Evolutionary conservation across 2,888 invertebrate genomes (phyloP).

Genomic region (Aricia artaxerxes): DNA sequence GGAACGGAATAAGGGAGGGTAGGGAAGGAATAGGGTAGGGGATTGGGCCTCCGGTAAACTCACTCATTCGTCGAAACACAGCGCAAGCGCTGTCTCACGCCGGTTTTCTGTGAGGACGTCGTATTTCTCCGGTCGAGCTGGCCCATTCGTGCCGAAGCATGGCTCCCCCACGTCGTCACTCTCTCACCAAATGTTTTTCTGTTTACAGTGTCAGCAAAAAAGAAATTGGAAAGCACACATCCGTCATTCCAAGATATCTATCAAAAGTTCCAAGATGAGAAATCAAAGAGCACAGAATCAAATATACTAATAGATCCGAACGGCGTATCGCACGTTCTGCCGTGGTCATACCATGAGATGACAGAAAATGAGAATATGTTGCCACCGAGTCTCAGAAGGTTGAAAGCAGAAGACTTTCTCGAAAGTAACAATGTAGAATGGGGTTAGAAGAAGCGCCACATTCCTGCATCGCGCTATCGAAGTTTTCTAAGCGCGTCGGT

Average conservation of each 20-base stretch:
- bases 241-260: conserved; percentile 64
- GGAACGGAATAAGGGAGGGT: too few species aligned
- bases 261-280: conserved; percentile 56
- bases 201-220: conserved; percentile 57
- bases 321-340: conserved; percentile 66
- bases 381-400: conserved; percentile 82
- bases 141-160: too few species aligned
- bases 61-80: too few species aligned
- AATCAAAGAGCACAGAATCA: conserved; percentile 44
- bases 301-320: conserved; percentile 57
- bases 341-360: conserved; percentile 78
- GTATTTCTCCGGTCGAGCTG: too few species aligned
- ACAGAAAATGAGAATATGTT: conserved; percentile 73
- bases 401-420: conserved; percentile 76
- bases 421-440: conserved; percentile 76
- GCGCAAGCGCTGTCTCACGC: too few species aligned
- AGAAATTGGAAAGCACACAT: conserved; percentile 42
- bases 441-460: conserved; percentile 56
- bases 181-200: background rate
- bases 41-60: too few species aligned
- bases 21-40: too few species aligned
- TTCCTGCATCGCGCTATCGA: too few species aligned
- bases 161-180: too few species aligned
- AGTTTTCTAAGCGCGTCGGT: too few species aligned
- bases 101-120: too few species aligned